These are phyloP conservation scores for Rostratula benghalensis DNA, from an alignment of 2,113 vertebrate species.

Conservation along the genomic window DNA sequence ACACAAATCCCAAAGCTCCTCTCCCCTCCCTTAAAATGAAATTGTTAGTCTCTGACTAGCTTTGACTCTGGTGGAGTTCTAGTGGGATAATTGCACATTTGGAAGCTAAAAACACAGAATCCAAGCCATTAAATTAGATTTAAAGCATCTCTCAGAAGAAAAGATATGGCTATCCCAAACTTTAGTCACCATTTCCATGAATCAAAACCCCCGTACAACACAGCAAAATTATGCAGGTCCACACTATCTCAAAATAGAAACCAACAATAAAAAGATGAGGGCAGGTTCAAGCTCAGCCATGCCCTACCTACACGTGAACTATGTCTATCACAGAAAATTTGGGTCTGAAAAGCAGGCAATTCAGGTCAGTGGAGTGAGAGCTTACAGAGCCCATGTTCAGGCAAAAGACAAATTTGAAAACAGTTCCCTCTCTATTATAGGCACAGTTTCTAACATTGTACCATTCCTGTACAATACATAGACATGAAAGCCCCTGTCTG, in stretches of 20 bases:
- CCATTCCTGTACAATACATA: not conserved
- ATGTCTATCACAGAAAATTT: not conserved
- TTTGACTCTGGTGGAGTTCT: not conserved
- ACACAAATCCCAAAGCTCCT: conserved; percentile 42
- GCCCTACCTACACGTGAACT: not conserved
- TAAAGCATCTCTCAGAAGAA: not conserved
- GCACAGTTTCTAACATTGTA: not conserved
- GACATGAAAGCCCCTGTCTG: not conserved
- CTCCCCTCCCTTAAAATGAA: conserved; percentile 11
- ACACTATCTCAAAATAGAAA: not conserved
- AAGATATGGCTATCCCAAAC: not conserved
- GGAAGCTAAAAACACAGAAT: not conserved
- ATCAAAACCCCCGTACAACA: not conserved
- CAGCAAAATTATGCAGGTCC: not conserved
- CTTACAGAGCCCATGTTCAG: not conserved
- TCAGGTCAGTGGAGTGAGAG: not conserved
- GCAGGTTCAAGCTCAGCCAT: not conserved
- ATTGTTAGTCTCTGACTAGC: conserved; percentile 27
- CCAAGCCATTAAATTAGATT: not conserved
- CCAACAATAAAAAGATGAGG: not conserved
- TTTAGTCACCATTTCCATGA: not conserved
- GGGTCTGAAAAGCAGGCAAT: not conserved
- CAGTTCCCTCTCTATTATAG: not conserved
- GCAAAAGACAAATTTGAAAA: not conserved
- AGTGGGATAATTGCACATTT: not conserved